Percentiles rank a stretch among this genome's conserved stretches.
Conservation (phyloP, 2,113 vertebrate genomes). For the Athene cunicularia region DNA sequence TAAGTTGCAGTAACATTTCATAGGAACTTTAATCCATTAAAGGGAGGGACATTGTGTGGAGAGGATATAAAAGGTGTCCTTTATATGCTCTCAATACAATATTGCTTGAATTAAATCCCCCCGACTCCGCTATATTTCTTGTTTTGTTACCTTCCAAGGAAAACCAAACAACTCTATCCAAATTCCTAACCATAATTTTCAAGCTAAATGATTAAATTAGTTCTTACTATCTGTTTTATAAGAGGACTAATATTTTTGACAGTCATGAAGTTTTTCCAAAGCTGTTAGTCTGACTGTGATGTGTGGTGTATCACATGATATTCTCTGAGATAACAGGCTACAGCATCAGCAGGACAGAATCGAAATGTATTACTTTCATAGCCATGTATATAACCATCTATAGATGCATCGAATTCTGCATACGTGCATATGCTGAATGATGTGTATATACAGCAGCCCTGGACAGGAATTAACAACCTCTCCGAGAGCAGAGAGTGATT, state of each 20-base stretch:
- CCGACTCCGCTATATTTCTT: not conserved
- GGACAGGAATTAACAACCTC: not conserved
- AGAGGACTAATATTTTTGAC: not conserved
- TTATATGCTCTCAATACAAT: not conserved
- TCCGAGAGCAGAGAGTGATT: not conserved
- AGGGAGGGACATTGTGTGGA: not conserved
- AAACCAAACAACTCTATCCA: not conserved
- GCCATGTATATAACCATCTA: not conserved
- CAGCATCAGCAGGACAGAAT: not conserved
- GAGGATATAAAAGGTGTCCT: not conserved
- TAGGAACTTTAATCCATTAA: not conserved
- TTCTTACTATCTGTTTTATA: not conserved
- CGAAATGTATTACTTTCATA: not conserved
- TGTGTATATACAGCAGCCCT: not conserved
- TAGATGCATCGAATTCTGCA: not conserved
- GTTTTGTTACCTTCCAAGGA: not conserved
- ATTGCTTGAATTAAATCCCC: not conserved
- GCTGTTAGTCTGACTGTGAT: not conserved
- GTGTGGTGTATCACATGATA: not conserved
- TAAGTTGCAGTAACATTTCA: not conserved
- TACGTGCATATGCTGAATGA: not conserved
- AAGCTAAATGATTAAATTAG: not conserved
- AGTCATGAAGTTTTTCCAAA: not conserved
- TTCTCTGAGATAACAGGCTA: not conserved
- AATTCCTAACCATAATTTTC: not conserved